These are phyloP conservation scores for Acrossocheilus fasciatus DNA, from an alignment of 2,797 vertebrate genomes.

Conservation along the genomic window DNA sequence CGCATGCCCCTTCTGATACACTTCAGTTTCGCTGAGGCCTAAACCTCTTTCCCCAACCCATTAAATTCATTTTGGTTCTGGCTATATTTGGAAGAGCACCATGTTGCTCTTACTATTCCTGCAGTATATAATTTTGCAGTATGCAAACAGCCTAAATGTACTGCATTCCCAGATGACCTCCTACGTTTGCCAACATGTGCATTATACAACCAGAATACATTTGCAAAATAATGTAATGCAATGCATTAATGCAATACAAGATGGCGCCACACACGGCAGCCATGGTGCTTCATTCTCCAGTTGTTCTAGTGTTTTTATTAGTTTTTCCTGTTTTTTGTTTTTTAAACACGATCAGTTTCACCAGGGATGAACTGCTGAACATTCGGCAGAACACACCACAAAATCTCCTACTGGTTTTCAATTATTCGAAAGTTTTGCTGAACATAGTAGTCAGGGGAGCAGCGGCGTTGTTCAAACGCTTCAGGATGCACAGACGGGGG, in stretches of 20 bases:
- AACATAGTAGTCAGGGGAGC: too few relatives aligned
- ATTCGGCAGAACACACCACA: too few relatives aligned
- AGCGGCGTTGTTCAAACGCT: too few relatives aligned
- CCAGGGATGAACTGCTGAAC: too few relatives aligned
- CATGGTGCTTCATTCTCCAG: too few relatives aligned
- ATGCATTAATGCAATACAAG: background rate
- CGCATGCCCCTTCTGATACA: conserved; percentile 42
- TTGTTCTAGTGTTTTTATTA: too few relatives aligned
- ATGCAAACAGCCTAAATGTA: background rate
- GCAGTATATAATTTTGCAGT: conserved; percentile 12
- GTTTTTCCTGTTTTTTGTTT: too few relatives aligned
- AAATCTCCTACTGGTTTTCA: too few relatives aligned
- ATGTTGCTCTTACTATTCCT: background rate
- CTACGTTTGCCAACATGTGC: background rate
- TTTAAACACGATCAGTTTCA: too few relatives aligned
- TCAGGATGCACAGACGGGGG: too few relatives aligned
- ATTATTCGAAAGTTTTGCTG: too few relatives aligned
- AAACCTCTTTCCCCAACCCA: conserved; percentile 9
- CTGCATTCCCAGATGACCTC: background rate
- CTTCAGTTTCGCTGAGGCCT: conserved; percentile 51
- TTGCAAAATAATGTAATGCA: background rate
- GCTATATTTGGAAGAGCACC: conserved; percentile 17
- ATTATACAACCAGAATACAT: background rate
- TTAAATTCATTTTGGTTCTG: conserved; percentile 2
- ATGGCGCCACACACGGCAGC: too few relatives aligned